Evolutionary conservation across 2,113 vertebrate species (phyloP).

Genomic region (Petroica traversi): DNA sequence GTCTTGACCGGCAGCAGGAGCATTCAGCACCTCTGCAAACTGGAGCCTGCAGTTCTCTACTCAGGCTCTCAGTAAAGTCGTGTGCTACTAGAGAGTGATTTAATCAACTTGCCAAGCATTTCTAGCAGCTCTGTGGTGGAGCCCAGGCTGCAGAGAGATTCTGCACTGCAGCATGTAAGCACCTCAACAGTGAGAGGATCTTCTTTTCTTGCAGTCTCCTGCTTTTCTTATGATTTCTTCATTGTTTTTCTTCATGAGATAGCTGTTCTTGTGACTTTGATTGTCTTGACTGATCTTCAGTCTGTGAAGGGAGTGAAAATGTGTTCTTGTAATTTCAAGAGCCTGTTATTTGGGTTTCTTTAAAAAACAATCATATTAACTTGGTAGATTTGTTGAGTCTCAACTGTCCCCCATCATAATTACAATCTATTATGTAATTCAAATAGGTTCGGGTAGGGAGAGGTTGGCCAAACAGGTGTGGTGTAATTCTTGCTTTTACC

Average conservation of each 20-base stretch:
- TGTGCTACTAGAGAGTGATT: neutral
- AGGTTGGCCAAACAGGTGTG: neutral
- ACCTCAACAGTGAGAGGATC: neutral
- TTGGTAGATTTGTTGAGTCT: neutral
- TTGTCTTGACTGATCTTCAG: neutral
- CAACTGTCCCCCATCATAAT: neutral
- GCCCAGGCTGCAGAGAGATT: neutral
- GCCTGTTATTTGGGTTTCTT: neutral
- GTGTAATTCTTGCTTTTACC: neutral
- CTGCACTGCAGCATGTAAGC: neutral
- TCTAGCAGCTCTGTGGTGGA: neutral
- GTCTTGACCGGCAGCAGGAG: neutral
- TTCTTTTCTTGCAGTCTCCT: neutral
- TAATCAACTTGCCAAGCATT: neutral
- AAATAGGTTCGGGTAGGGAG: neutral
- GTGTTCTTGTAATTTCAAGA: neutral
- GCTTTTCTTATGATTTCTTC: neutral
- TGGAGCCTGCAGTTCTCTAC: neutral
- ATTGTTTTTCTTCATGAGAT: neutral
- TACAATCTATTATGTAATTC: neutral
- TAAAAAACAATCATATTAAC: neutral
- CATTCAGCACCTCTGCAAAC: neutral
- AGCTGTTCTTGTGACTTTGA: neutral
- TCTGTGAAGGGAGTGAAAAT: neutral
- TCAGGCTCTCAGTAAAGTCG: neutral